phyloP scores from a whole-genome alignment of 2,797 vertebrate species.

The Paedocypris micromegethes region DNA sequence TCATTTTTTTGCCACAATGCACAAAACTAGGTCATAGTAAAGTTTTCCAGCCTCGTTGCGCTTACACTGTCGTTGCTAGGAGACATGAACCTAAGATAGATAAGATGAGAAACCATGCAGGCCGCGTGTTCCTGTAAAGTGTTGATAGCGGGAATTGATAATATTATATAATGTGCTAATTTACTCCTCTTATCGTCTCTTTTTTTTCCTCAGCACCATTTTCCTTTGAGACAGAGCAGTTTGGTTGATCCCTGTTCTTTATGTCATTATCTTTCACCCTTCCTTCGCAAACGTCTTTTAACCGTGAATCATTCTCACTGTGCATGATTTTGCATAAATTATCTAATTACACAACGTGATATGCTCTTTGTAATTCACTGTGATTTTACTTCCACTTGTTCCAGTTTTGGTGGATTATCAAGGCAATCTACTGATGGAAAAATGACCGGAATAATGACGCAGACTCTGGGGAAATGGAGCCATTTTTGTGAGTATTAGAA shows the following conservation, averaged over 20 bases:
- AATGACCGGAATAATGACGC: constrained; percentile 40
- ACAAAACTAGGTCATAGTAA: constrained; percentile 47
- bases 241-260: constrained; percentile 19
- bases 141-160: constrained; percentile 43
- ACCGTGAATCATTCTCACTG: constrained; percentile 39
- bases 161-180: constrained; percentile 47
- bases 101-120: constrained; percentile 37
- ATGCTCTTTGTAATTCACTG: constrained; percentile 18
- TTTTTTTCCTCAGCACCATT: constrained; percentile 8
- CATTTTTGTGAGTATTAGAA: constrained; percentile 46
- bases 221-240: neutral
- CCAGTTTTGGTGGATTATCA: constrained; percentile 30
- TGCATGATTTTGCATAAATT: constrained; percentile 46
- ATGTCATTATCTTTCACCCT: constrained; percentile 15
- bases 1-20: neutral
- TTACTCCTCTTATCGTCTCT: constrained; percentile 27
- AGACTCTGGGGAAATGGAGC: constrained; percentile 39
- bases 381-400: constrained; percentile 20
- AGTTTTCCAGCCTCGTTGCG: constrained; percentile 15
- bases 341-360: constrained; percentile 42
- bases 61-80: constrained; percentile 47
- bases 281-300: constrained; percentile 30
- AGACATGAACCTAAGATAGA: constrained; percentile 50
- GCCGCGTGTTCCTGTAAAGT: constrained; percentile 41
- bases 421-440: constrained; percentile 38